phyloP scores from a whole-genome alignment of 1,140 invertebrate species.

The Drosophila sp. region DNA sequence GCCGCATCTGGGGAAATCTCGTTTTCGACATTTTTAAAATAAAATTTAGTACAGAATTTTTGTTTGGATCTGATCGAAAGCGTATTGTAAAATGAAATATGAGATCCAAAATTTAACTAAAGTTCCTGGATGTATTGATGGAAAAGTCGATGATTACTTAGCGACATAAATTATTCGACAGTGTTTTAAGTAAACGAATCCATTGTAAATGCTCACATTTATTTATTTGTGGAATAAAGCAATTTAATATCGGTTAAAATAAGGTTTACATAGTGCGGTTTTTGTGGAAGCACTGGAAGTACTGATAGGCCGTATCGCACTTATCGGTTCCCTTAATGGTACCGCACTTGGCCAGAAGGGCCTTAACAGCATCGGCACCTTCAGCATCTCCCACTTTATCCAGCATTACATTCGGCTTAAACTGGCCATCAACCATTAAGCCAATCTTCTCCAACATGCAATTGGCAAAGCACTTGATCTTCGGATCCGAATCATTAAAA shows the following conservation, averaged over 20 bases:
- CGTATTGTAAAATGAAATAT: background rate
- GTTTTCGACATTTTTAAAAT: constrained; percentile 3
- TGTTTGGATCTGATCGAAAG: constrained; percentile 2
- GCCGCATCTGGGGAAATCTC: background rate
- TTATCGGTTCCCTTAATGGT: constrained; percentile 48
- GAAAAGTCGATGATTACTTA: background rate
- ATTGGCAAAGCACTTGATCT: constrained; percentile 68
- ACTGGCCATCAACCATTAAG: constrained; percentile 56
- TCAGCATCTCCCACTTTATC: constrained; percentile 37
- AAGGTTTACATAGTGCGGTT: constrained; percentile 25
- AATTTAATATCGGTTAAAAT: background rate
- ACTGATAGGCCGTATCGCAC: constrained; percentile 63
- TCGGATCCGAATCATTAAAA: constrained; percentile 49
- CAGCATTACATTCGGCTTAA: constrained; percentile 33
- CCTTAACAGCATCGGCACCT: constrained; percentile 44
- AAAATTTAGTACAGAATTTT: background rate
- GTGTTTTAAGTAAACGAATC: too few relatives aligned
- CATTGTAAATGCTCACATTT: constrained; percentile 3
- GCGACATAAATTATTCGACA: background rate
- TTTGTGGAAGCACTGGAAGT: constrained; percentile 59
- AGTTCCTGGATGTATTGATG: background rate
- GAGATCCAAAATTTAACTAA: background rate
- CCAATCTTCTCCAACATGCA: constrained; percentile 66
- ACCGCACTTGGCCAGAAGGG: constrained; percentile 48
- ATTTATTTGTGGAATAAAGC: constrained; percentile 21